These are phyloP conservation scores for Chesias legatella DNA, from an alignment of 2,888 invertebrate genomes.

Conservation along the genomic window DNA sequence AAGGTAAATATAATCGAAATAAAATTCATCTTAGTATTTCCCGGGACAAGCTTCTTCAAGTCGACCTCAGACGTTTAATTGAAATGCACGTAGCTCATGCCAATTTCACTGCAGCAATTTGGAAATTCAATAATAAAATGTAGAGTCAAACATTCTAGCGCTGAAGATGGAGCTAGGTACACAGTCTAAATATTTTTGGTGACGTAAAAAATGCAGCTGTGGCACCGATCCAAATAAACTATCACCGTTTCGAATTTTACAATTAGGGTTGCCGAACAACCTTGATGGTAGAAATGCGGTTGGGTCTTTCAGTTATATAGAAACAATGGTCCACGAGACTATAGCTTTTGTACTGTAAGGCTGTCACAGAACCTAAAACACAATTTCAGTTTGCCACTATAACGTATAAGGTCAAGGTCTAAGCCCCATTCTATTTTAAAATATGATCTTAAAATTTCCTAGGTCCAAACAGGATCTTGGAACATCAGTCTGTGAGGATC, in stretches of 20 bases:
- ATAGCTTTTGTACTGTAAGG: no score
- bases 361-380: no score
- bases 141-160: no score
- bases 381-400: no score
- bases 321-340: no score
- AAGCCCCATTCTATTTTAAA: no score
- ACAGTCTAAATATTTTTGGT: not conserved
- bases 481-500: no score
- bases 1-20: slow-evolving; percentile 2
- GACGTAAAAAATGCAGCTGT: slow-evolving; percentile 15
- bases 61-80: slow-evolving; percentile 12
- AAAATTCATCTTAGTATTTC: slow-evolving; percentile 7
- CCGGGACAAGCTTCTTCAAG: slow-evolving; percentile 8
- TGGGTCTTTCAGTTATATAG: no score
- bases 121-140: no score
- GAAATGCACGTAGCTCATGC: slow-evolving; percentile 11
- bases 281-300: slow-evolving; percentile 7
- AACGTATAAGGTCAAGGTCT: no score
- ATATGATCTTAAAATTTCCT: no score
- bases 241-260: slow-evolving; percentile 11
- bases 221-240: slow-evolving; percentile 23
- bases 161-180: not conserved
- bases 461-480: no score
- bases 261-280: slow-evolving; percentile 18
- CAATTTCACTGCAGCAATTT: slow-evolving; percentile 3